Evolutionary conservation across 2,888 invertebrate genomes (phyloP).

Genomic region (Scrobipalpa costella): DNA sequence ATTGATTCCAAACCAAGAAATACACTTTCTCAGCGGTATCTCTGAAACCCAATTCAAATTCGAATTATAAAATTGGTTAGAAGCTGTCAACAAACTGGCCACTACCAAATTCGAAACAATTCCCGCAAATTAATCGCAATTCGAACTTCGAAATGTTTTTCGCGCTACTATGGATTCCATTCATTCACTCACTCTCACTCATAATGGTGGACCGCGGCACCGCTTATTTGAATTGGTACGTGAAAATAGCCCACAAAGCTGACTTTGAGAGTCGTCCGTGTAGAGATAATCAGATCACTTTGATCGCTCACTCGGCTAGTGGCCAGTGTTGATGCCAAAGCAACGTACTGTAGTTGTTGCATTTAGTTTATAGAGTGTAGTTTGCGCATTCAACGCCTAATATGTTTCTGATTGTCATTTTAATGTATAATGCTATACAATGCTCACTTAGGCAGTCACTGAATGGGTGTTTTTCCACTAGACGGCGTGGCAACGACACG

Average conservation of each 20-base stretch:
- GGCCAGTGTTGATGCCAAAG: conserved; percentile 6
- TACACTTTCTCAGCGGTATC: no score
- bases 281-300: conserved; percentile 28
- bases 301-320: conserved; percentile 30
- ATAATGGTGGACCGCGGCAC: background rate
- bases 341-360: background rate
- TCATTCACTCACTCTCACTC: conserved; percentile 17
- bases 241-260: conserved; percentile 26
- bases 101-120: background rate
- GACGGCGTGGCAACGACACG: no score
- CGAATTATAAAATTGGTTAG: no score
- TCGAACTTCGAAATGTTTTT: conserved; percentile 1
- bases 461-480: no score
- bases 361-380: conserved; percentile 3
- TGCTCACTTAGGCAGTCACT: no score
- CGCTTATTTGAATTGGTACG: conserved; percentile 23
- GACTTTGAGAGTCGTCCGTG: conserved; percentile 28
- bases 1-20: no score
- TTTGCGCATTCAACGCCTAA: background rate
- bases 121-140: background rate
- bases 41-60: no score
- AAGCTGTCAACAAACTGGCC: no score
- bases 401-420: background rate
- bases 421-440: background rate
- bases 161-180: background rate